Percentiles rank a stretch among this genome's conserved stretches.
phyloP scores from a whole-genome alignment of 1,140 invertebrate species.

The Coelopa frigida region DNA sequence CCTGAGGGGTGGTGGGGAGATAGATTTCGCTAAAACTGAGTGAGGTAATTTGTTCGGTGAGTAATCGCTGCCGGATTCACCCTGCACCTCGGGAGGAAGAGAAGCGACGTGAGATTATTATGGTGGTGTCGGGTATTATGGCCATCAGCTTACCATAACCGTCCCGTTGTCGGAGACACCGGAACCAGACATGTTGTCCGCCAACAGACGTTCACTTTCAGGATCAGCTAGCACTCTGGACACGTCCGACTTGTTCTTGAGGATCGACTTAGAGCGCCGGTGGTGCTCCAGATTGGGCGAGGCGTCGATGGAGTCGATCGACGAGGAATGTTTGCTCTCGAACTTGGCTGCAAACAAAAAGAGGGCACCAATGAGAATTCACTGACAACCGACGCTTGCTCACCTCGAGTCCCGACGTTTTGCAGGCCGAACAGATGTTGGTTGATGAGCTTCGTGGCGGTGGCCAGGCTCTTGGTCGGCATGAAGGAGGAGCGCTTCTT shows the following conservation, averaged over 20 bases:
- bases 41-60: conserved; percentile 47
- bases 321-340: conserved; percentile 60
- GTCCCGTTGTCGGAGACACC: conserved; percentile 48
- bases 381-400: neutral
- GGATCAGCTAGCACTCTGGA: conserved; percentile 50
- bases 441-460: conserved; percentile 65
- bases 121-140: too few species aligned
- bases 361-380: conserved; percentile 3
- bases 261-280: conserved; percentile 65
- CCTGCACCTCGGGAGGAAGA: conserved; percentile 19
- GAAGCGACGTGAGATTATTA: neutral
- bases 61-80: conserved; percentile 45
- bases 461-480: conserved; percentile 58
- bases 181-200: conserved; percentile 52
- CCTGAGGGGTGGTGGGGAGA: conserved; percentile 44
- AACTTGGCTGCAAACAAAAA: conserved; percentile 35
- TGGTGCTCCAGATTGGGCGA: conserved; percentile 57
- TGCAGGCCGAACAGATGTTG: conserved; percentile 65
- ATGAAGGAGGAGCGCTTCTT: conserved; percentile 53
- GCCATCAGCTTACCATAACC: conserved; percentile 28
- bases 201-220: conserved; percentile 70
- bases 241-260: conserved; percentile 66
- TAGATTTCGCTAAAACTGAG: conserved; percentile 45
- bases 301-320: conserved; percentile 62
- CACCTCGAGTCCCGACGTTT: conserved; percentile 50